Evolutionary conservation across 2,797 vertebrate species (phyloP).

Genomic region (Darevskia mixta): DNA sequence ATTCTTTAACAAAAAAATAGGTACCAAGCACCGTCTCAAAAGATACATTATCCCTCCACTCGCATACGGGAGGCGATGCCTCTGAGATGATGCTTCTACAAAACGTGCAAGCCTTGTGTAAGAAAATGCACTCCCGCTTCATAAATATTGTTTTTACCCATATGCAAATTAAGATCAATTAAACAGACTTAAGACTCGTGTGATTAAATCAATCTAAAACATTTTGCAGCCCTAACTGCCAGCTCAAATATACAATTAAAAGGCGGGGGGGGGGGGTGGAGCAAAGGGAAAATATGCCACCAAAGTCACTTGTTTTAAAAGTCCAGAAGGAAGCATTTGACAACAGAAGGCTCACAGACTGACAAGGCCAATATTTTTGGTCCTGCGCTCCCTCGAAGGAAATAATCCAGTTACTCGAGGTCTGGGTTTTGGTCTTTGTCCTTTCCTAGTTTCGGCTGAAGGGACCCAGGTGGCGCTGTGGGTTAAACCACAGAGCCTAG

Average conservation of each 20-base stretch:
- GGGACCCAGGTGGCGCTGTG: too few relatives aligned
- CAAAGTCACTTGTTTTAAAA: not conserved
- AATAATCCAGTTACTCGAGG: not conserved
- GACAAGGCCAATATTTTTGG: not conserved
- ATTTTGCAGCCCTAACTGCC: not conserved
- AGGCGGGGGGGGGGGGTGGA: not conserved
- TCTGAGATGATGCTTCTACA: not conserved
- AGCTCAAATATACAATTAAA: not conserved
- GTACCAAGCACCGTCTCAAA: too few relatives aligned
- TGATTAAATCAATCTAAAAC: slow-evolving; percentile 8
- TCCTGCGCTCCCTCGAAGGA: too few relatives aligned
- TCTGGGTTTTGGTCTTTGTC: not conserved
- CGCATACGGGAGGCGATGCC: not conserved
- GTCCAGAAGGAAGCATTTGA: not conserved
- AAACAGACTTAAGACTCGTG: not conserved
- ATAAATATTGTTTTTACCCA: slow-evolving; percentile 27
- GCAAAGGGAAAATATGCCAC: not conserved
- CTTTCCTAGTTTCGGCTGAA: too few relatives aligned
- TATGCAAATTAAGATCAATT: slow-evolving; percentile 13
- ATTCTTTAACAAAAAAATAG: too few relatives aligned
- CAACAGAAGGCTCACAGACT: not conserved
- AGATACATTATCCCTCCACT: not conserved
- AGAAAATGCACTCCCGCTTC: not conserved
- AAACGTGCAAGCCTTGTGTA: not conserved
- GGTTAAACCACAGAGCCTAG: too few relatives aligned